Evolutionary conservation across 2,113 vertebrate species (phyloP).

Genomic region (Cebidichthys violaceus): DNA sequence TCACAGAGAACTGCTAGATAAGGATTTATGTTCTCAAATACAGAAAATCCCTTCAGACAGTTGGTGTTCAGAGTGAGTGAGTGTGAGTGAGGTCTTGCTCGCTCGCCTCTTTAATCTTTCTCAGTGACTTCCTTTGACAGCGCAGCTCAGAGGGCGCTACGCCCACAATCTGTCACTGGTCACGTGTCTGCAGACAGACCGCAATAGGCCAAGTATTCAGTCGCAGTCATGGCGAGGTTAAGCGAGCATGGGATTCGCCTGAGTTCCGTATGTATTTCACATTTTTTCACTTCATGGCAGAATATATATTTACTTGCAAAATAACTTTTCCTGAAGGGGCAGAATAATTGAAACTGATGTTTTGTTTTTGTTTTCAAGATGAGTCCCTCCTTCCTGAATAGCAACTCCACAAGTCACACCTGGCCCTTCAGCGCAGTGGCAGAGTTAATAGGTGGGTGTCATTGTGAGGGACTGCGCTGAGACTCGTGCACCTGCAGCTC

Average conservation of each 20-base stretch:
- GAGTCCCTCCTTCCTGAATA: conserved; percentile 86
- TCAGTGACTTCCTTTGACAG: conserved; percentile 39
- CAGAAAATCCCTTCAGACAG: not conserved
- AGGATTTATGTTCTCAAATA: not conserved
- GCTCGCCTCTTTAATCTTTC: not conserved
- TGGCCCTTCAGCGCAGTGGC: conserved; percentile 89
- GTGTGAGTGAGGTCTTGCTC: too few species aligned
- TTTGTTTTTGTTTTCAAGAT: conserved; percentile 73
- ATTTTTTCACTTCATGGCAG: not conserved
- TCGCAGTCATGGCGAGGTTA: conserved; percentile 79
- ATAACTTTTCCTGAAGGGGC: not conserved
- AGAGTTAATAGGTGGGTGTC: conserved; percentile 76
- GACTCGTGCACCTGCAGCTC: conserved; percentile 19
- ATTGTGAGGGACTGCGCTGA: rapidly evolving
- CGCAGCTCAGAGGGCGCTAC: conserved; percentile 6
- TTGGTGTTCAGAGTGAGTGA: not conserved
- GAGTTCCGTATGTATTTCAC: conserved; percentile 80
- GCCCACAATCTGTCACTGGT: conserved; percentile 16
- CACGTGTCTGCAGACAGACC: not conserved
- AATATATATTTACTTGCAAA: not conserved
- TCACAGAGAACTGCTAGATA: not conserved
- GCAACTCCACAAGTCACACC: conserved; percentile 86
- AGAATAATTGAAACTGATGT: not conserved
- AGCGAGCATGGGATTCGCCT: conserved; percentile 84
- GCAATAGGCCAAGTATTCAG: not conserved